Base-by-base conservation (phyloP, 1,140 invertebrate species). In the Oryzaephilus surinamensis region DNA sequence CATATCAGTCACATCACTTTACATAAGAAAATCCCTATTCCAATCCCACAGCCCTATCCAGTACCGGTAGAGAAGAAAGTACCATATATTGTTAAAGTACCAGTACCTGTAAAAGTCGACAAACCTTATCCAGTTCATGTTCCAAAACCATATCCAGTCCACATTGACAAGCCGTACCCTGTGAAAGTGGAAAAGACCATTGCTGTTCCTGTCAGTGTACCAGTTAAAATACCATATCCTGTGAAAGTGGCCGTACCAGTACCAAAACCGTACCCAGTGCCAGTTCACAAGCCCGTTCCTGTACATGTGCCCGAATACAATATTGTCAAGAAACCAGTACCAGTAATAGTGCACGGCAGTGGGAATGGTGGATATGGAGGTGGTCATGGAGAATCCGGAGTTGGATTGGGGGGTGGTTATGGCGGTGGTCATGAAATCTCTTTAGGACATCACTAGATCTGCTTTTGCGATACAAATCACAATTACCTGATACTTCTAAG, bases 291-390 rank as follows among this genome's bases (percentile, higher is more conserved):
- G 28, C 50, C 60, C 18, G 52, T 61, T 10, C 52, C 60, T 56
- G 57, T 68, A 48, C 38, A 63, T 54, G 30, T 58, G 40, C 66
- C 55, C 38, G 64, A 62, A 53, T 35, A 63, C 48, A 54, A 69
- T 10, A 63, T 70, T 40, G 60, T 77, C 4, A 72, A 75, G 32
- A 70, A 72, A 41, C 68, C 70, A 19, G 69, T 74, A n/a, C 72
- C 72, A n/a, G 66, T 76, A 12, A 54, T 56, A 18, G 46, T 71
- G 52, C 38, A 50, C 43, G 46, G 51, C 32, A 45, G 41, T 32
- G 42, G 42, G 32, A 27, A 37, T 12, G 37, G 41, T 31, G 46
- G 50, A 19, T 28, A 48, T 32, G 49, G 50, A 38, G 46, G 50
- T n/a, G 55, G 46, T 38, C 44, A 46, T 17, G 46, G 44, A 37